Percentiles rank a stretch among this genome's conserved stretches.
Evolutionary conservation across 2,888 invertebrate species (phyloP).

Genomic region (Pantelozetes paolii): DNA sequence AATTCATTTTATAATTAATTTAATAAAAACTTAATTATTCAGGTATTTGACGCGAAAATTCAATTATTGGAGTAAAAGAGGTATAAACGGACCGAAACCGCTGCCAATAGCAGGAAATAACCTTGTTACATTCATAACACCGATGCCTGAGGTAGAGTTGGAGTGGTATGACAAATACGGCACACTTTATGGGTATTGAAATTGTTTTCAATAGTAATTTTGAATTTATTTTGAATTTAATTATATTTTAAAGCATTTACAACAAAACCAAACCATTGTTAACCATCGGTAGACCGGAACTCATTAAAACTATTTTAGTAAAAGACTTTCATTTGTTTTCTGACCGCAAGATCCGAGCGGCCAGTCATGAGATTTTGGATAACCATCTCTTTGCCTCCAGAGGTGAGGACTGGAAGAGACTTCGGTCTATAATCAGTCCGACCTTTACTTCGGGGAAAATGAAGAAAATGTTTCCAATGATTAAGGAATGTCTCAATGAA

Average conservation of each 20-base stretch:
- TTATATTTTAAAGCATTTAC: neutral
- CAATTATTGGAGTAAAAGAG: neutral
- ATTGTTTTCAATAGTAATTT: neutral
- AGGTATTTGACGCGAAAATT: neutral
- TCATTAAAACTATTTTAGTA: conserved; percentile 28
- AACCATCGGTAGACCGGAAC: neutral
- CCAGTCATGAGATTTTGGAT: neutral
- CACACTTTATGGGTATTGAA: conserved; percentile 30
- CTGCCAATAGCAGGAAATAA: neutral
- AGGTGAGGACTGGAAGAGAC: conserved; percentile 29
- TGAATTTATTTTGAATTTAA: conserved; percentile 10
- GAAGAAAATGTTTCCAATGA: conserved; percentile 36
- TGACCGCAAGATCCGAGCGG: neutral
- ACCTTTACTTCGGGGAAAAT: conserved; percentile 36
- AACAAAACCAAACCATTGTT: neutral
- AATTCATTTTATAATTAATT: neutral
- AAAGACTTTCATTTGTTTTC: conserved; percentile 33
- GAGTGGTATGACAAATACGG: conserved; percentile 29
- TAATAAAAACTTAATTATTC: neutral
- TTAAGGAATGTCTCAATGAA: conserved; percentile 24
- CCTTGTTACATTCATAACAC: neutral
- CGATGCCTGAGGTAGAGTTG: neutral
- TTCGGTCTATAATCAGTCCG: conserved; percentile 35
- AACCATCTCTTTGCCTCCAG: neutral
- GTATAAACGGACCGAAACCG: neutral